Base-by-base conservation (phyloP, 2,888 invertebrate species). In the Oligia strigilis region DNA sequence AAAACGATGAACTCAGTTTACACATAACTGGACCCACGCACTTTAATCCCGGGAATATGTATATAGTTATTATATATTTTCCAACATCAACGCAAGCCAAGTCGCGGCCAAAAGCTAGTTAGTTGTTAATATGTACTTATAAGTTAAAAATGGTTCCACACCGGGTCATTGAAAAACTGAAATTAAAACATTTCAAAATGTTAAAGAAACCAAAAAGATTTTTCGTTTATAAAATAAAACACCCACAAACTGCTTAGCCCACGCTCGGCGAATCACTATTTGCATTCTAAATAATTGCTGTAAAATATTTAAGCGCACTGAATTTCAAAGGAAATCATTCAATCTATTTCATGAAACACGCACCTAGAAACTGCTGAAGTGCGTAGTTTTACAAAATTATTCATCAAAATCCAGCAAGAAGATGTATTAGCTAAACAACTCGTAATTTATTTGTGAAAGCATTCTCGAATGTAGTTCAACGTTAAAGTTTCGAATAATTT, bases 401-500 rank as follows among this genome's bases (percentile, higher is more conserved):
- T 84, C 76, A 83, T 87, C 81, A 87, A 82, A 86, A 78, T 81
- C 78, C 55, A 69, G 17, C 52, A 62, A 0, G 62, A 71, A 75
- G 82, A 85, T 71, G 55, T 81, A 83, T 87, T 77, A 55, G 23
- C 9, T 87, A 85, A 87, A 89, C 89, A 83, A 66, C 29, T 75
- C 62, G 70, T 79, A 72, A 82, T 89, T 82, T 84, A 85, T 88
- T 65, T 65, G 77, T 74, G 80, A 83, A 88, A 78, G 77, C 40
- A 71, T 81, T 77, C 87, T 84, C 88, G 87, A 85, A 87, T 86
- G 82, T 84, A 79, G 80, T 79, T 36, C 80, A 84, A 46, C 76
- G 60, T 23, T 66, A 70, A 75, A 75, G 80, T 80, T 73, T 81
- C 65, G 46, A 60, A n/a, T 67, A 72, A 80, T 89, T 87, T 85